These are phyloP conservation scores for Ictalurus punctatus DNA, from an alignment of 2,113 vertebrate species.

Conservation along the genomic window DNA sequence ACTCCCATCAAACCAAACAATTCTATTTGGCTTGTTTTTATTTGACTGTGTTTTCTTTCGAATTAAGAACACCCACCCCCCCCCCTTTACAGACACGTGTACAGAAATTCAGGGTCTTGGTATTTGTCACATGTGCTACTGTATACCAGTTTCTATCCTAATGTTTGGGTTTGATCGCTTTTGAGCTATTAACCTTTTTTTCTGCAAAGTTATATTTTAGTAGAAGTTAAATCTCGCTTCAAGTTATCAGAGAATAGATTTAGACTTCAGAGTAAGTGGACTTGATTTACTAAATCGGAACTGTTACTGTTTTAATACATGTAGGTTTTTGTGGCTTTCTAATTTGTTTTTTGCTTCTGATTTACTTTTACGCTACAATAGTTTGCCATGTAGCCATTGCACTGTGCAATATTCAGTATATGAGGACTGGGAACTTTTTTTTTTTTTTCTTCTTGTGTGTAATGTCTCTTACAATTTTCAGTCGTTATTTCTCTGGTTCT, in stretches of 20 bases:
- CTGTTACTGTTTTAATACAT: conserved; percentile 89
- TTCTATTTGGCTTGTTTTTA: neutral
- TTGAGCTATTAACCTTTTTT: conserved; percentile 72
- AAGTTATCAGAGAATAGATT: conserved; percentile 85
- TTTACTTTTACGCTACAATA: conserved; percentile 92
- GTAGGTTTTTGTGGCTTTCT: conserved; percentile 87
- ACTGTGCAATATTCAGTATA: conserved; percentile 99
- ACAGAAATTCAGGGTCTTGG: conserved; percentile 83
- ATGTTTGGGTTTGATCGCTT: conserved; percentile 70
- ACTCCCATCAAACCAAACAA: conserved; percentile 52
- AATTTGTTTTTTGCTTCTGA: conserved; percentile 66
- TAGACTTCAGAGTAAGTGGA: conserved; percentile 82
- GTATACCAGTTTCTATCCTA: conserved; percentile 69
- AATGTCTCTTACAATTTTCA: conserved; percentile 94
- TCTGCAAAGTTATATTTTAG: conserved; percentile 59
- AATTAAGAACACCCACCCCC: neutral
- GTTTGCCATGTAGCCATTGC: conserved; percentile 99
- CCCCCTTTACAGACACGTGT: conserved; percentile 59
- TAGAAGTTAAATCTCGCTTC: conserved; percentile 85
- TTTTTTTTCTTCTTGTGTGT: conserved; percentile 74
- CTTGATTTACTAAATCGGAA: conserved; percentile 84
- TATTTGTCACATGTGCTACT: conserved; percentile 81
- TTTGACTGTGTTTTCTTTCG: neutral
- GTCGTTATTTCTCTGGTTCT: conserved; percentile 93
- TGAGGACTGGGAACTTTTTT: conserved; percentile 90